These are phyloP conservation scores for Halocynthia aurantium DNA, from an alignment of 23 tunicate genomes.

Conservation along the genomic window DNA sequence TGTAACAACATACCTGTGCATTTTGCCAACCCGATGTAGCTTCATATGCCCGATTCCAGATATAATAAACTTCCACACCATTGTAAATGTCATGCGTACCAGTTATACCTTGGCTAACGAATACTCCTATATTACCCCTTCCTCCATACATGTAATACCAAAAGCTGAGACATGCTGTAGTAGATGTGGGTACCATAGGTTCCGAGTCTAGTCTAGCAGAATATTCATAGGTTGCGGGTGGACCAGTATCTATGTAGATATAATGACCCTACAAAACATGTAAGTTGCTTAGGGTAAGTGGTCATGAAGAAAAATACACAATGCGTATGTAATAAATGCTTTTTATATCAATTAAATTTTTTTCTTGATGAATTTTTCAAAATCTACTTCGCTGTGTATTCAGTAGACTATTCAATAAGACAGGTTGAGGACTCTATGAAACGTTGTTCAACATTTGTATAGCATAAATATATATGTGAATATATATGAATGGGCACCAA, in stretches of 20 bases:
- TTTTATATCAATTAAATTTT: no score
- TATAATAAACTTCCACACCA: constrained; percentile 25
- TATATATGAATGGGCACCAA: background rate
- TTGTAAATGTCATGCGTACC: constrained; percentile 60
- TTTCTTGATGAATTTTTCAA: no score
- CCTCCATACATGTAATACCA: constrained; percentile 74
- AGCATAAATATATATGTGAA: background rate
- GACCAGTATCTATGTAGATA: constrained; percentile 38
- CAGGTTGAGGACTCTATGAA: background rate
- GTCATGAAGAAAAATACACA: no score
- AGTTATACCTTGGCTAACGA: constrained; percentile 51
- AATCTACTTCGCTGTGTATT: no score
- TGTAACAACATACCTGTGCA: constrained; percentile 44
- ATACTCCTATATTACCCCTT: constrained; percentile 42
- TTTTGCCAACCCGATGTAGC: constrained; percentile 67
- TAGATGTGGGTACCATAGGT: constrained; percentile 57
- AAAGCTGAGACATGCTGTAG: constrained; percentile 54
- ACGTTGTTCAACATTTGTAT: background rate
- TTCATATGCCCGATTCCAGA: constrained; percentile 61
- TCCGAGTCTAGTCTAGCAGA: constrained; percentile 53
- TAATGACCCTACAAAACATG: constrained; percentile 56
- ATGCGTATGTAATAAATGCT: no score
- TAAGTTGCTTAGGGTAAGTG: no score
- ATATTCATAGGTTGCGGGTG: constrained; percentile 11
- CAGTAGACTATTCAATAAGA: background rate